Conservation (phyloP, 2,113 vertebrate genomes). For the Melanotaenia duboulayi region DNA sequence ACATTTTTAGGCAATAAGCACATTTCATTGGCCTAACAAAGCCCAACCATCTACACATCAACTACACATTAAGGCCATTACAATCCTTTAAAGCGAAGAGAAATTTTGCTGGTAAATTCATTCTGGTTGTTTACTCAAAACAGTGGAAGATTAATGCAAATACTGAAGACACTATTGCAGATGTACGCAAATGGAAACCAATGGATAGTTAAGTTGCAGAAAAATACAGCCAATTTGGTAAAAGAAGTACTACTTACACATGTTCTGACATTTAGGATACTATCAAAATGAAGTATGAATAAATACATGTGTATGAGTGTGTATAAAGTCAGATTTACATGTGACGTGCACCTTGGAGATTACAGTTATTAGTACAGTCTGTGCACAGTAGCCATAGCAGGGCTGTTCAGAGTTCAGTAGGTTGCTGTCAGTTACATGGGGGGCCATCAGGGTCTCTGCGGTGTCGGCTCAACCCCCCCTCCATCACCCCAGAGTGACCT, state of each 20-base stretch:
- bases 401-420: slow-evolving; percentile 48
- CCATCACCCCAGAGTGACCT: slow-evolving; percentile 65
- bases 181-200: background rate
- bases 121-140: background rate
- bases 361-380: slow-evolving; percentile 22
- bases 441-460: slow-evolving; percentile 23
- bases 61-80: background rate
- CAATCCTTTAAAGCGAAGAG: no score
- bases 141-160: background rate
- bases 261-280: background rate
- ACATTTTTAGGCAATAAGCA: no score
- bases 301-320: slow-evolving; percentile 6
- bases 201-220: no score
- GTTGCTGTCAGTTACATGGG: slow-evolving; percentile 62
- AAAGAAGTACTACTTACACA: no score
- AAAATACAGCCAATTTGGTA: background rate
- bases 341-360: slow-evolving; percentile 10
- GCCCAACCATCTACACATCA: background rate
- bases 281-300: background rate
- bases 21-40: no score
- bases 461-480: slow-evolving; percentile 26
- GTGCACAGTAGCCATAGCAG: slow-evolving; percentile 42
- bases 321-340: slow-evolving; percentile 18
- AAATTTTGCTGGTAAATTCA: background rate
- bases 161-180: no score